Percentiles rank a stretch among this genome's conserved stretches.
These are phyloP conservation scores for Zonotrichia leucophrys DNA, from an alignment of 2,113 vertebrate species.

Conservation along the genomic window DNA sequence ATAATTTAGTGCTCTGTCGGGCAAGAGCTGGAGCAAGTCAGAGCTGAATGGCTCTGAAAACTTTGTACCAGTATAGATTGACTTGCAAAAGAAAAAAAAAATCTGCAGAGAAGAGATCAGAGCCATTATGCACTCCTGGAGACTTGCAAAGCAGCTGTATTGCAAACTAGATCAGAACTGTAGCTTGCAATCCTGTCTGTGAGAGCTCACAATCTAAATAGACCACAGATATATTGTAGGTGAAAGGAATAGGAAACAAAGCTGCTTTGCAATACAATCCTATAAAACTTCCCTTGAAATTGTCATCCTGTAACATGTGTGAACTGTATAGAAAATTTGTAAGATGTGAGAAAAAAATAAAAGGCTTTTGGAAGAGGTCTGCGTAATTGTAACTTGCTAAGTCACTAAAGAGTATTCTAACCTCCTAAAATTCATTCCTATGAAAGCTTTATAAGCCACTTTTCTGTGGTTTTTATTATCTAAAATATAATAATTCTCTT, in stretches of 20 bases:
- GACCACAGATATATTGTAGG: neutral
- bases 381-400: fast-evolving
- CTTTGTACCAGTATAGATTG: neutral
- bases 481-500: neutral
- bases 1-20: neutral
- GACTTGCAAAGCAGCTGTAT: neutral
- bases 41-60: neutral
- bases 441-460: neutral
- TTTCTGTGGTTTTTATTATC: neutral
- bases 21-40: neutral
- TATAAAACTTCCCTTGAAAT: neutral
- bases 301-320: neutral
- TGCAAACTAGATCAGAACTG: neutral
- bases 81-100: neutral
- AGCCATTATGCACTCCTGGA: neutral
- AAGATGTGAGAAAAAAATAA: neutral
- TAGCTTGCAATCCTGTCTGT: neutral
- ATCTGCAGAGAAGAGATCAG: neutral
- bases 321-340: neutral
- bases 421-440: neutral
- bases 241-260: neutral
- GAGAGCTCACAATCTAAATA: neutral
- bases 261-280: neutral
- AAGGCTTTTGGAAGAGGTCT: neutral
- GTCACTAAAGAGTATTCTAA: neutral